phyloP scores from a whole-genome alignment of 2,888 invertebrate species.

The Heliconius charithonia region DNA sequence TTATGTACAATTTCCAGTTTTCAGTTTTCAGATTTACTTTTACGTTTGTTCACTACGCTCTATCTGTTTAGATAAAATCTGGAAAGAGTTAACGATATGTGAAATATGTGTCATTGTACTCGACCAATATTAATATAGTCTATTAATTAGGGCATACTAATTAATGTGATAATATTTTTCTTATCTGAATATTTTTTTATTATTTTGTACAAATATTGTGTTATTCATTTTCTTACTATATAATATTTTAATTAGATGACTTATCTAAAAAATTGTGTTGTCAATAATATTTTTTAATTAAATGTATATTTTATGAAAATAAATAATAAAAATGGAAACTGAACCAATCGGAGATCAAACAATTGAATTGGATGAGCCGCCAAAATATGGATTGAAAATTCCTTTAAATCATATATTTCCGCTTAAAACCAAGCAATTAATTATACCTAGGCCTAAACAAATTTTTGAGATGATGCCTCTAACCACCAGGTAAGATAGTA shows the following conservation, averaged over 20 bases:
- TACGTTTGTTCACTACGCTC: background rate
- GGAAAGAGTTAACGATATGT: slow-evolving; percentile 10
- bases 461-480: slow-evolving; percentile 88
- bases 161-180: slow-evolving; percentile 4
- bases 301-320: background rate
- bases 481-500: slow-evolving; percentile 84
- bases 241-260: background rate
- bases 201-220: background rate
- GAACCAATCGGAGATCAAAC: slow-evolving; percentile 50
- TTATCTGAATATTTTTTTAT: slow-evolving; percentile 8
- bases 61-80: background rate
- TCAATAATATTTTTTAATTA: slow-evolving; percentile 1
- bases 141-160: background rate
- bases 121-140: background rate
- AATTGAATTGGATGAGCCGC: slow-evolving; percentile 66
- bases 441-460: slow-evolving; percentile 87
- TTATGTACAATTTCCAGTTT: background rate
- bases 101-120: background rate
- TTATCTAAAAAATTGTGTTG: background rate
- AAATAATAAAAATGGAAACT: slow-evolving; percentile 25
- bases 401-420: slow-evolving; percentile 89
- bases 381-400: slow-evolving; percentile 89
- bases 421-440: slow-evolving; percentile 87
- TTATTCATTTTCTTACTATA: background rate
- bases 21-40: background rate